A percentile compares a stretch with the other conserved stretches of the same genome.
Evolutionary conservation across 2,888 invertebrate genomes (phyloP).

Genomic region (Sussaba pulchella): DNA sequence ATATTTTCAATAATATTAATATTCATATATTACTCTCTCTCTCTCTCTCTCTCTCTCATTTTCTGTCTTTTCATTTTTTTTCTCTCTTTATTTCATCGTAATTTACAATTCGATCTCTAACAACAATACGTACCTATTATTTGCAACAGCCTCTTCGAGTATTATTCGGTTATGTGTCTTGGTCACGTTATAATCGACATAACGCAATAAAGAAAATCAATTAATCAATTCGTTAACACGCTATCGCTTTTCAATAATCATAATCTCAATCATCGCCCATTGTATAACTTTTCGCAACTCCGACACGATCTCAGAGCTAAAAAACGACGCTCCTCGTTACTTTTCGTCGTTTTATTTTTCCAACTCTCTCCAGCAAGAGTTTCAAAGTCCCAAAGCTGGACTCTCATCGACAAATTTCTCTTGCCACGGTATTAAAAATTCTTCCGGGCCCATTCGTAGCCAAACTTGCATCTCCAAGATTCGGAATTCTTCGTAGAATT

Average conservation of each 20-base stretch:
- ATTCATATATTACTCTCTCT: constrained; percentile 65
- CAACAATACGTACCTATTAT: constrained; percentile 70
- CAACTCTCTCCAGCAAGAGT: neutral
- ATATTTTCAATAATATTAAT: constrained; percentile 57
- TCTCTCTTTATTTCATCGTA: constrained; percentile 59
- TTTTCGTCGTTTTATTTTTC: neutral
- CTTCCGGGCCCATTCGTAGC: constrained; percentile 23
- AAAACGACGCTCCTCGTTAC: neutral
- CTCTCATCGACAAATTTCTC: neutral
- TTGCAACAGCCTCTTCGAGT: constrained; percentile 70
- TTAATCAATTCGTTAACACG: constrained; percentile 16
- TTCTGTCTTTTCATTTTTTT: constrained; percentile 23
- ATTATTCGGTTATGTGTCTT: constrained; percentile 65
- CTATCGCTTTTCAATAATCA: constrained; percentile 1
- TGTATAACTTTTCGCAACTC: no score
- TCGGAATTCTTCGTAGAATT: no score
- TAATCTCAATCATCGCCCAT: constrained; percentile 17
- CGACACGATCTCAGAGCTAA: neutral
- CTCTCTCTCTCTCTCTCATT: no score
- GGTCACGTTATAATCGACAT: constrained; percentile 57
- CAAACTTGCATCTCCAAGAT: no score
- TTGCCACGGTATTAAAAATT: neutral
- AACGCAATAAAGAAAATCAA: constrained; percentile 22
- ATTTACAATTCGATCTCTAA: constrained; percentile 68
- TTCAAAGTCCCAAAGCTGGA: constrained; percentile 10